A percentile compares a stretch with the other conserved stretches of the same genome.
Evolutionary conservation across 2,888 invertebrate species (phyloP).

Genomic region (Ennomos erosarius): DNA sequence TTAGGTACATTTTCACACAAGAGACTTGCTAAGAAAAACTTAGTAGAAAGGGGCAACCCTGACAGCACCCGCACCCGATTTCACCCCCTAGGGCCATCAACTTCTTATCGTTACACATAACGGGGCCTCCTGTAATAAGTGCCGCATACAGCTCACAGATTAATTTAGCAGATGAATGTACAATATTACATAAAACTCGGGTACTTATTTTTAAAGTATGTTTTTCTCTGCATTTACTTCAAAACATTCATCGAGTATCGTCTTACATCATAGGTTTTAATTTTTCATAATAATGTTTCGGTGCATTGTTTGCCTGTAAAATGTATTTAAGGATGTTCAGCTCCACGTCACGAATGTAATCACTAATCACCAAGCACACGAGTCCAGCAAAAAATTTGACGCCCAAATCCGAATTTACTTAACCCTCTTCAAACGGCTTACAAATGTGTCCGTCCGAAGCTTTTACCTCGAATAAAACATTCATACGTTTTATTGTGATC

Average conservation of each 20-base stretch:
- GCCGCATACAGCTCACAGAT: slow-evolving; percentile 51
- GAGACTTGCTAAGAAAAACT: background rate
- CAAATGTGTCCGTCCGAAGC: slow-evolving; percentile 73
- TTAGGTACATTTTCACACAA: no score
- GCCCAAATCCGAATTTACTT: slow-evolving; percentile 77
- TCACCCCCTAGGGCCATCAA: slow-evolving; percentile 62
- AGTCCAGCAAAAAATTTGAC: slow-evolving; percentile 77
- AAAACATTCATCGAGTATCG: no score
- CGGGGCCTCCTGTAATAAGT: slow-evolving; percentile 57
- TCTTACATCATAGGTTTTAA: background rate
- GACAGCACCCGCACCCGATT: slow-evolving; percentile 43
- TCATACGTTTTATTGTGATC: slow-evolving; percentile 77
- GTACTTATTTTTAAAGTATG: no score
- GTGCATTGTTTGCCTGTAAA: slow-evolving; percentile 1
- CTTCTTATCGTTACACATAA: slow-evolving; percentile 76
- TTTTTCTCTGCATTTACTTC: no score
- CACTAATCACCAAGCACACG: slow-evolving; percentile 51
- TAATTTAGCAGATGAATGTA: slow-evolving; percentile 35
- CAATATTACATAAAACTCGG: no score
- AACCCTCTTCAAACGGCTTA: slow-evolving; percentile 82
- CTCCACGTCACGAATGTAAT: slow-evolving; percentile 34
- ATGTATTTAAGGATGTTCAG: slow-evolving; percentile 6
- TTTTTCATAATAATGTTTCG: no score
- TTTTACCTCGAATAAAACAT: slow-evolving; percentile 79
- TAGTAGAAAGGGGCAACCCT: slow-evolving; percentile 43